Evolutionary conservation across 2,888 invertebrate species (phyloP).

Genomic region (Drosophila phalerata): DNA sequence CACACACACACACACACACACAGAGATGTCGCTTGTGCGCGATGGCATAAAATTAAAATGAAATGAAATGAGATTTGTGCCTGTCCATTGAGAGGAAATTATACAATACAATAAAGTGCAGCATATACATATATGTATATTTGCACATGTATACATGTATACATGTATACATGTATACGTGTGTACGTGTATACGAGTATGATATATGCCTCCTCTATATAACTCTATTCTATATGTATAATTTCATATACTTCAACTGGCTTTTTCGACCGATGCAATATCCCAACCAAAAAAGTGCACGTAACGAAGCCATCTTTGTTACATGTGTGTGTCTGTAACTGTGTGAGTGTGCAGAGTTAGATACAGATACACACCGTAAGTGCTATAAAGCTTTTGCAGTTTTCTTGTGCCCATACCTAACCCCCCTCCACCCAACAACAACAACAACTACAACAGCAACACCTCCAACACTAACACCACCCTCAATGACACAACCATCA

Average conservation of each 20-base stretch:
- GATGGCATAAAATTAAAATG: conserved; percentile 69
- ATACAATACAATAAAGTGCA: conserved; percentile 27
- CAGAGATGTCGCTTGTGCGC: conserved; percentile 39
- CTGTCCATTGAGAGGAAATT: conserved; percentile 19
- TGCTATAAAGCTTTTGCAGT: conserved; percentile 37
- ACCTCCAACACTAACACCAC: conserved; percentile 7
- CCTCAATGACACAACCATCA: not conserved
- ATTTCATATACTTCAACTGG: not conserved
- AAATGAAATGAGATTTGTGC: conserved; percentile 52
- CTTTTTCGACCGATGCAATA: conserved; percentile 36
- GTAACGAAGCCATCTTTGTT: conserved; percentile 27
- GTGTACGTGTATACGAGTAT: conserved; percentile 5
- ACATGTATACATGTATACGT: no score
- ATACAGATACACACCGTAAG: conserved; percentile 27
- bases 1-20: conserved; percentile 1
- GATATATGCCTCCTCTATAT: not conserved
- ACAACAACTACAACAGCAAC: conserved; percentile 1
- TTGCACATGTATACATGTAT: not conserved
- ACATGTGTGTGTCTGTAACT: conserved; percentile 7
- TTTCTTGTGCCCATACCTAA: conserved; percentile 6
- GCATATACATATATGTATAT: conserved; percentile 14
- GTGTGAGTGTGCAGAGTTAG: conserved; percentile 12
- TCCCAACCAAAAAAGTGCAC: conserved; percentile 32
- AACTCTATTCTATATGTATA: not conserved
- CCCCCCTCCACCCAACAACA: not conserved